Evolutionary conservation across 2,113 vertebrate genomes (phyloP).

Genomic region (Cheirogaleus medius): DNA sequence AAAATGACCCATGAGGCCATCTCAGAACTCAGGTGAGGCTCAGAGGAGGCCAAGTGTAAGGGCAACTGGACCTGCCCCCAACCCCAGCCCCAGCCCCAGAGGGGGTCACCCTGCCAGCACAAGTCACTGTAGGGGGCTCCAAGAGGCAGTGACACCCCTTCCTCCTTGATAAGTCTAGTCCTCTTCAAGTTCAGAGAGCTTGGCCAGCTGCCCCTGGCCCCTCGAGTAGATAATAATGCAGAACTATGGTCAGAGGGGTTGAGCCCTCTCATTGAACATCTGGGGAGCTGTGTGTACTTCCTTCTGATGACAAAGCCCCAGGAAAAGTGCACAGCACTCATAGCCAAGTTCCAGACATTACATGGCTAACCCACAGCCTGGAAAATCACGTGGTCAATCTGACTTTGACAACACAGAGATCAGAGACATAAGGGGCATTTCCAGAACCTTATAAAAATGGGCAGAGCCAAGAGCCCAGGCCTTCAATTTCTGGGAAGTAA

Average conservation of each 20-base stretch:
- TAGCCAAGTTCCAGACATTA: background rate
- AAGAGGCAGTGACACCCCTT: background rate
- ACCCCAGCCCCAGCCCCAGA: no score
- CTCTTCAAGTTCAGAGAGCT: background rate
- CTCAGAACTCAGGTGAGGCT: background rate
- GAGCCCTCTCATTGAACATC: background rate
- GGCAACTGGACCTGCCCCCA: background rate
- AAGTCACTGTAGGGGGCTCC: background rate
- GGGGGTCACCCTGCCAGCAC: background rate
- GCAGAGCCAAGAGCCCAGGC: background rate
- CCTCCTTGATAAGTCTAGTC: background rate
- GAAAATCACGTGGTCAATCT: background rate
- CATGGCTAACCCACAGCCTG: background rate
- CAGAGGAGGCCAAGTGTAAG: background rate
- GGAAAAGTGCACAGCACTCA: background rate
- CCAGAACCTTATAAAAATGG: background rate
- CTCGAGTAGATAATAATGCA: background rate
- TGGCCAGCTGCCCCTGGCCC: background rate
- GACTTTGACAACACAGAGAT: background rate
- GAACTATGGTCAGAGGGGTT: background rate
- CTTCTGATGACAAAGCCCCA: background rate
- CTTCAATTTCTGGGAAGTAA: background rate
- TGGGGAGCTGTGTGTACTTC: background rate
- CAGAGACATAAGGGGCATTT: background rate
- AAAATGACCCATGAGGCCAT: background rate